Conservation (phyloP, 1,140 invertebrate species). For the Hormaphis cornu region DNA sequence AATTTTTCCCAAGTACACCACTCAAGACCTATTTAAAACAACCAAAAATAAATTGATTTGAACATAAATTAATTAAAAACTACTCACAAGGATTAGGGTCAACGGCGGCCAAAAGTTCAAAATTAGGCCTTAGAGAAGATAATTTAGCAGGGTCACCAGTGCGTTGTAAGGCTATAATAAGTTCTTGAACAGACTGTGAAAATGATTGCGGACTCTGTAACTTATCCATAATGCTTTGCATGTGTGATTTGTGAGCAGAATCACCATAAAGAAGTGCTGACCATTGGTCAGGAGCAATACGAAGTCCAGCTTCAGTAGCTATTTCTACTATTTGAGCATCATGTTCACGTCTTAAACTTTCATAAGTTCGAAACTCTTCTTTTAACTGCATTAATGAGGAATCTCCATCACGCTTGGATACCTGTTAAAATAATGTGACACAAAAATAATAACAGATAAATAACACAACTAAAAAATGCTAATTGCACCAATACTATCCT, state of each 20-base stretch:
- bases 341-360: conserved; percentile 84
- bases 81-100: conserved; percentile 64
- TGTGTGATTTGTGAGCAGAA: conserved; percentile 88
- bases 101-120: conserved; percentile 77
- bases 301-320: conserved; percentile 88
- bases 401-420: conserved; percentile 93
- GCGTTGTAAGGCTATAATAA: conserved; percentile 83
- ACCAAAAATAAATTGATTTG: background rate
- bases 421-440: conserved; percentile 48
- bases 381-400: conserved; percentile 98
- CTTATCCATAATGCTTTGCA: conserved; percentile 97
- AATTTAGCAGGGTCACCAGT: conserved; percentile 82
- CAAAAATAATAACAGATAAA: conserved; percentile 1
- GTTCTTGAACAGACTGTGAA: conserved; percentile 71
- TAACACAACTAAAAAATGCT: background rate
- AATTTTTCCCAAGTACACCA: conserved; percentile 62
- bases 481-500: background rate
- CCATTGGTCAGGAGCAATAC: conserved; percentile 98
- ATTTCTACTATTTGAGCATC: conserved; percentile 98
- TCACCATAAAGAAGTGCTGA: conserved; percentile 93
- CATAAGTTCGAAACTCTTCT: conserved; percentile 93
- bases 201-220: conserved; percentile 86
- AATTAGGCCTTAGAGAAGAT: conserved; percentile 60
- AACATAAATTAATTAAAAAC: background rate
- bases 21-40: conserved; percentile 40